These are phyloP conservation scores for Cebidichthys violaceus DNA, from an alignment of 2,113 vertebrate species.

Conservation along the genomic window DNA sequence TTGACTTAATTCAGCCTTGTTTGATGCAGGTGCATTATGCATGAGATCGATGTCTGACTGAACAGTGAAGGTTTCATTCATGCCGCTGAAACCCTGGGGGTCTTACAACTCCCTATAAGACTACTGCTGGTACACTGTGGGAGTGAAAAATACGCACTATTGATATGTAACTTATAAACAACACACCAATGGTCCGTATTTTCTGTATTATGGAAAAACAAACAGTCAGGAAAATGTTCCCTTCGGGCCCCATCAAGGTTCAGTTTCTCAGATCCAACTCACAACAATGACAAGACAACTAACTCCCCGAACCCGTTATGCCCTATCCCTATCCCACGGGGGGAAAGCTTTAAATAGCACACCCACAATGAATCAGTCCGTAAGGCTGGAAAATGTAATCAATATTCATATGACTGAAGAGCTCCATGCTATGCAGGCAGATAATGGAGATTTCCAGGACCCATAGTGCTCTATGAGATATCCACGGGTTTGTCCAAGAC, in stretches of 20 bases:
- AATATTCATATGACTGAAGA: no score
- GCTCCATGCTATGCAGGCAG: no score
- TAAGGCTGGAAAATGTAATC: no score
- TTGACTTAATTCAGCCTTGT: constrained; percentile 5
- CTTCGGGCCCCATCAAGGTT: no score
- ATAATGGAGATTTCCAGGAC: no score
- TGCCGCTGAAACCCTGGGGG: neutral
- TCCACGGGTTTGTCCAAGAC: no score
- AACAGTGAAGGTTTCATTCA: constrained; percentile 4
- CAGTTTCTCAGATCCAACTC: neutral
- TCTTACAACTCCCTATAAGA: neutral
- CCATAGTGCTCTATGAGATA: no score
- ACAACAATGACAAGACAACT: neutral
- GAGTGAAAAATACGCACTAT: neutral
- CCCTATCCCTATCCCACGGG: neutral
- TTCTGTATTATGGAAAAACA: neutral
- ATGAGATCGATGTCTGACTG: constrained; percentile 14
- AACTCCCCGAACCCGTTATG: neutral
- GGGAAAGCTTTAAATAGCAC: neutral
- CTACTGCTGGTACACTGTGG: neutral
- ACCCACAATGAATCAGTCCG: no score
- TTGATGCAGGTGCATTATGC: constrained; percentile 26
- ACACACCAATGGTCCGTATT: neutral
- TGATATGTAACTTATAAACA: neutral
- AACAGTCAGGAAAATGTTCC: neutral